A percentile compares a stretch with the other conserved stretches of the same genome.
These are phyloP conservation scores for Hydropsyche tenuis DNA, from an alignment of 1,140 invertebrate species.

Conservation along the genomic window DNA sequence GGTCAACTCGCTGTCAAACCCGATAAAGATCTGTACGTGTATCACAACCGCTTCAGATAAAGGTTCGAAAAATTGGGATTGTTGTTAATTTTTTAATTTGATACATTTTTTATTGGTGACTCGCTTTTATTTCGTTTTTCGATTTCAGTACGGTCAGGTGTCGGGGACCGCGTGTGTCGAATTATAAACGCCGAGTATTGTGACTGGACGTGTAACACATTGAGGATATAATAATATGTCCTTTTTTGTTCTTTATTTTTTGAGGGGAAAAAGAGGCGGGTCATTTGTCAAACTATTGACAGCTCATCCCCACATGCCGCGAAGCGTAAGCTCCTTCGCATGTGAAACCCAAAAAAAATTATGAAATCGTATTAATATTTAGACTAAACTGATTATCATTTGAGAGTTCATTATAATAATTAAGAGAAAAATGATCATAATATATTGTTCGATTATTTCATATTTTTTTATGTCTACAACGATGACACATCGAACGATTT, in stretches of 20 bases:
- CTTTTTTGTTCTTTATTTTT: too few species aligned
- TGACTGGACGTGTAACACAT: conserved; percentile 49
- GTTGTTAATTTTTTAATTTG: too few species aligned
- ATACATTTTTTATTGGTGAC: not conserved
- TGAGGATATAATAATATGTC: conserved; percentile 45
- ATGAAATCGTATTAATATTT: too few species aligned
- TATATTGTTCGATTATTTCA: too few species aligned
- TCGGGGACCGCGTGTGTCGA: conserved; percentile 9
- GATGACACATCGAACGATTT: too few species aligned
- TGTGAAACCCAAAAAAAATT: too few species aligned
- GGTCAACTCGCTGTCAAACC: conserved; percentile 30
- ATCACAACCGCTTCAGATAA: conserved; percentile 45
- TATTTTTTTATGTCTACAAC: too few species aligned
- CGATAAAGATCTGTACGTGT: conserved; percentile 44
- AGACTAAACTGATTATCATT: too few species aligned
- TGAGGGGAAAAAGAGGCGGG: conserved; percentile 36
- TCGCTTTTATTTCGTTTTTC: not conserved
- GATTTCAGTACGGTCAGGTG: conserved; percentile 29
- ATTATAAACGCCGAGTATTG: conserved; percentile 47
- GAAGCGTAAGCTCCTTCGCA: not conserved
- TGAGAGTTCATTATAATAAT: too few species aligned
- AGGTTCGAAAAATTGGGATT: conserved; percentile 31
- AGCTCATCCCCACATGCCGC: conserved; percentile 40
- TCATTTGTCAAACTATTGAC: conserved; percentile 50
- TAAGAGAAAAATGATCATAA: too few species aligned